Evolutionary conservation across 64 coral and sea anemone genomes (phyloP).

Genomic region (Cladopsammia gracilis): DNA sequence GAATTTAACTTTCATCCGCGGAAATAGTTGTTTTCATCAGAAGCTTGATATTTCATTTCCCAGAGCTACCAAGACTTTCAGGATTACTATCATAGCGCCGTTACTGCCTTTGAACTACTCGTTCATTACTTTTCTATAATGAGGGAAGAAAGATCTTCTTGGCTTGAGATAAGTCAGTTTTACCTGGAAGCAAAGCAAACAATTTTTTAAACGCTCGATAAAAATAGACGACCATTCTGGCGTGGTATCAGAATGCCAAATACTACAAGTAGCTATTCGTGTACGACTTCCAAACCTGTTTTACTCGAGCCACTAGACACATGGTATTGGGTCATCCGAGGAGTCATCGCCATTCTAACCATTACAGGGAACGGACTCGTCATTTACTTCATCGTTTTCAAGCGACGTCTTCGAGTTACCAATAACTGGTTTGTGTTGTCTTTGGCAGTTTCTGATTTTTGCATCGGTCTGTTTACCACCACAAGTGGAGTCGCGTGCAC

Average conservation of each 20-base stretch:
- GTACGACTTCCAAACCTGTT: not conserved
- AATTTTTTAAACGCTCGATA: too few species aligned
- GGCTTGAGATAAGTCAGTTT: too few species aligned
- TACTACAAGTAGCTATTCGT: not conserved
- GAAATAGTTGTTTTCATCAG: too few species aligned
- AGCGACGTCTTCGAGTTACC: conserved; percentile 24
- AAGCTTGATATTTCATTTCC: too few species aligned
- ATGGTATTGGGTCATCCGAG: conserved; percentile 59
- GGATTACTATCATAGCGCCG: too few species aligned
- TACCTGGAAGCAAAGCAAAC: too few species aligned
- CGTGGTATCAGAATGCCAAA: not conserved
- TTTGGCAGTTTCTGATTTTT: conserved; percentile 38
- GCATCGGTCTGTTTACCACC: conserved; percentile 36
- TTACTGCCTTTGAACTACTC: too few species aligned
- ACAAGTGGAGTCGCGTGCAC: not conserved
- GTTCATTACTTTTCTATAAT: too few species aligned
- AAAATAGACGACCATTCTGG: too few species aligned
- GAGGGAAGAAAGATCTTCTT: too few species aligned
- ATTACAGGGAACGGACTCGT: conserved; percentile 53
- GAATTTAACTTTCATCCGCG: too few species aligned
- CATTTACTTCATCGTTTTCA: conserved; percentile 48
- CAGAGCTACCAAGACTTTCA: too few species aligned
- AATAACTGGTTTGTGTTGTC: conserved; percentile 71
- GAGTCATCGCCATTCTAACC: conserved; percentile 37
- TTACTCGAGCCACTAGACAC: not conserved